Base-by-base conservation (phyloP, 2,113 vertebrate genomes). In the Dromas ardeola region DNA sequence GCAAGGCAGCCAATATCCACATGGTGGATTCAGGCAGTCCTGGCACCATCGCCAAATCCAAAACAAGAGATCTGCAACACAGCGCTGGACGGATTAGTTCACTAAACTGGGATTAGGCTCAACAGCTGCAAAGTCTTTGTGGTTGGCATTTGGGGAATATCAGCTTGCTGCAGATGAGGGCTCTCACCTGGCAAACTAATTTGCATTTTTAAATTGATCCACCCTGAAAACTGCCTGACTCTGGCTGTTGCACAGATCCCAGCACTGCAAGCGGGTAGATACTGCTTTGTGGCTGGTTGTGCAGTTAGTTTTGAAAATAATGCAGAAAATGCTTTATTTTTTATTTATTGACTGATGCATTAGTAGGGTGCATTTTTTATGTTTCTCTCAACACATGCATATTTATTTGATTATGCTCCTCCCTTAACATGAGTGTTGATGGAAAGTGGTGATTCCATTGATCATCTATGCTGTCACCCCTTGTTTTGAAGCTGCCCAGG, bases 111-210 rank as follows among this genome's bases (percentile, higher is more conserved):
- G 88, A 95, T 95, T 86, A 86, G 82, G 59, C 72, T 81, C 65
- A 84, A 76, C 86, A 93, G 63, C 69, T 95, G 88, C 38, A 30
- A 67, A 73, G 74, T 15, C 90, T 93, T 88, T 93, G 86, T 92
- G 80, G n/a, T 4, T 93, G 80, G 88, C 81, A 15, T 47, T 67
- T 86, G n/a, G 79, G 83, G 95, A 92, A 30, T 88, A 92, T 55
- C 47, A 84, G 0, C 47, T 79, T 71, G 43, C 72, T 84, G 82
- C 82, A 86, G 80, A 92, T 71, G 86, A 96, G 61, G 65, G 72
- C 83, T 96, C 80, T 95, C 83, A 95, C 96, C 95, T 96, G 72
- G 86, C 72, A 95, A 93, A 92, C 95, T 93, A 90, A 95, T 95
- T 97, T 86, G 55, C 61, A 40, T 56, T 83, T 95, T 96, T 92